Percentiles rank a stretch among this genome's conserved stretches.
These are phyloP conservation scores for Lacerta agilis DNA, from an alignment of 2,797 vertebrate genomes.

Conservation along the genomic window DNA sequence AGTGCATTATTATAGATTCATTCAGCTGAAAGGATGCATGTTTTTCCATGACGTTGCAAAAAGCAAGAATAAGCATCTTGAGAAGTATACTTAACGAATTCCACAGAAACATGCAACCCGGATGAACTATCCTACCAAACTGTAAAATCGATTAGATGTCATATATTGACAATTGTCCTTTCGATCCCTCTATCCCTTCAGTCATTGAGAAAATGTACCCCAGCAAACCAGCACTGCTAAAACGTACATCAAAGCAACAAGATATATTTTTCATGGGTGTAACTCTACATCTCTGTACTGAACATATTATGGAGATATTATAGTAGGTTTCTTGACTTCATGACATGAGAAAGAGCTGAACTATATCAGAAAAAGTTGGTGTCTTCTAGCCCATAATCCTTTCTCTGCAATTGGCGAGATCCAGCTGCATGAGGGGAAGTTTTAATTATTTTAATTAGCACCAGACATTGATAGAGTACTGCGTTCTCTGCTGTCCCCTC, in stretches of 20 bases:
- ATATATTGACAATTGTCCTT: background rate
- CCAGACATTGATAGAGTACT: too few relatives aligned
- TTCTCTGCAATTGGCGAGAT: background rate
- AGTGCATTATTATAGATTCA: constrained; percentile 28
- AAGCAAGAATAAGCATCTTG: constrained; percentile 25
- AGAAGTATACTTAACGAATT: constrained; percentile 27
- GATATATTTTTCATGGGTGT: background rate
- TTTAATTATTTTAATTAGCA: background rate
- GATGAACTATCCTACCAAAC: constrained; percentile 40
- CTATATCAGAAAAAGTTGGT: background rate
- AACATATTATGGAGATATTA: background rate
- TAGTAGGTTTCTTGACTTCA: background rate
- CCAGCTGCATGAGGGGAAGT: background rate
- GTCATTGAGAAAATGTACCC: background rate
- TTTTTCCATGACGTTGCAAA: constrained; percentile 40
- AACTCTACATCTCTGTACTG: background rate
- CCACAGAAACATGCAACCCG: constrained; percentile 15
- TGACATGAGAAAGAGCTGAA: background rate
- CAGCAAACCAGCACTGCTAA: background rate
- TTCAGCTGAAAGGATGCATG: background rate
- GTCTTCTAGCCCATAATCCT: background rate
- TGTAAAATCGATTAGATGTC: constrained; percentile 4
- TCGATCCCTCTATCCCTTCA: background rate
- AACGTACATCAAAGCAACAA: background rate
- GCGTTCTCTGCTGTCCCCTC: background rate